Base-by-base conservation (phyloP, 2,113 vertebrate species). In the Microtus ochrogaster region DNA sequence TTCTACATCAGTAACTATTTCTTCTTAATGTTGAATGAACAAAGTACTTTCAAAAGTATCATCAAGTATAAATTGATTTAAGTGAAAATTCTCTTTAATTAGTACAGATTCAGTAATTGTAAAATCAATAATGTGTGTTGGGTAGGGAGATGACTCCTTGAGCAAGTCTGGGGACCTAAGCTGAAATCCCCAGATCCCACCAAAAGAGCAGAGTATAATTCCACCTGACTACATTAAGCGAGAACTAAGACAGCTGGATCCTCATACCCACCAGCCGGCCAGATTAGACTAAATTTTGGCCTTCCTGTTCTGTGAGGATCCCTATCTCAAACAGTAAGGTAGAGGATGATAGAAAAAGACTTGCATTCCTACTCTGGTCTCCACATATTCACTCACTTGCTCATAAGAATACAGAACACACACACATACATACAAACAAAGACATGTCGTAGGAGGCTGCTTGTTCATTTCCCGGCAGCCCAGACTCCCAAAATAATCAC, bases 1-100 rank as follows among this genome's bases (percentile, higher is more conserved):
- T 65, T 24, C 9, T 96, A 39, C 2, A 28, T 95, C 68, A 83
- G 52, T 94, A 96, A 87, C 81, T 49, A 92, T 87, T 94, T 73
- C 2, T 30, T 49, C 30, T 82, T 49, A 33, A 41, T 74, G 68
- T 72, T 65, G 21, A 85, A 91, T 90, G 21, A 12, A 4, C 22
- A 73, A 84, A 94, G 74, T 36, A 4, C 65, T 91, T 86, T 65
- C 10, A 10, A 49, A 87, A 78, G 55, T 63, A 39, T 44, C 61
- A 83, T 89, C 26, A 66, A 66, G 26, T 66, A 66, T 28, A 5
- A 17, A 61, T 94, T 96, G 41, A 70, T 12, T 72, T 8, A 36
- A 7, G 30, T 89, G 17, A 93, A 83, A 92, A 76, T 30, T 9
- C 13, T 89, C 91, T 91, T 30, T 95, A 76, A 65, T 74, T 72